These are phyloP conservation scores for Atta cephalotes DNA, from an alignment of 1,140 invertebrate species.

Conservation along the genomic window DNA sequence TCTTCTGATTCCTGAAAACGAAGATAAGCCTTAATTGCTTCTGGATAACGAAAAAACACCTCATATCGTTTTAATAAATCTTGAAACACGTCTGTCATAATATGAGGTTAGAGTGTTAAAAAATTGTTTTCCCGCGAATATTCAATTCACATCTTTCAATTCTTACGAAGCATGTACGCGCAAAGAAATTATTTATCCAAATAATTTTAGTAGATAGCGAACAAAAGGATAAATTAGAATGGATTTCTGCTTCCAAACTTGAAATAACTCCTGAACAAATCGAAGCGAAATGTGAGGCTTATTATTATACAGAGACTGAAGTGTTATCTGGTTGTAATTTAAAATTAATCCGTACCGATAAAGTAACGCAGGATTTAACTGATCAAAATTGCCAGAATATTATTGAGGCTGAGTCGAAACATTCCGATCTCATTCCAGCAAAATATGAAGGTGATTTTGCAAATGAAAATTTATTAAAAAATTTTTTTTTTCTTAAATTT, in stretches of 20 bases:
- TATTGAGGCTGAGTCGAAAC: constrained; percentile 88
- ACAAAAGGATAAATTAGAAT: constrained; percentile 72
- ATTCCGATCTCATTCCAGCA: constrained; percentile 91
- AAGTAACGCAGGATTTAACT: constrained; percentile 81
- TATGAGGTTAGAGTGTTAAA: constrained; percentile 17
- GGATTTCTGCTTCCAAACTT: constrained; percentile 79
- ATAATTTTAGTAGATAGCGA: constrained; percentile 62
- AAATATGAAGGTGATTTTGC: constrained; percentile 90
- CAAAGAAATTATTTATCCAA: not conserved
- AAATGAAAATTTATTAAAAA: not conserved
- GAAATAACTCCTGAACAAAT: constrained; percentile 67
- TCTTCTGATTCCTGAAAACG: too few relatives aligned
- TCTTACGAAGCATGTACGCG: too few relatives aligned
- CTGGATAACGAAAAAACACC: too few relatives aligned
- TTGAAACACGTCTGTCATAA: not conserved
- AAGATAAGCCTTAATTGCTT: too few relatives aligned
- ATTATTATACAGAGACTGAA: constrained; percentile 70
- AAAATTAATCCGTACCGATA: constrained; percentile 84
- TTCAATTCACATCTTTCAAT: not conserved
- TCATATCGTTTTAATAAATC: not conserved
- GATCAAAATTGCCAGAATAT: constrained; percentile 83
- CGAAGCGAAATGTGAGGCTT: constrained; percentile 47
- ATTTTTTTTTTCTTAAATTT: not conserved
- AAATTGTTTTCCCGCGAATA: constrained; percentile 30
- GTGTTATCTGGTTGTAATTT: constrained; percentile 84